Percentiles rank a stretch among this genome's conserved stretches.
Evolutionary conservation across 2,113 vertebrate species (phyloP).

Genomic region (Regulus satrapa): DNA sequence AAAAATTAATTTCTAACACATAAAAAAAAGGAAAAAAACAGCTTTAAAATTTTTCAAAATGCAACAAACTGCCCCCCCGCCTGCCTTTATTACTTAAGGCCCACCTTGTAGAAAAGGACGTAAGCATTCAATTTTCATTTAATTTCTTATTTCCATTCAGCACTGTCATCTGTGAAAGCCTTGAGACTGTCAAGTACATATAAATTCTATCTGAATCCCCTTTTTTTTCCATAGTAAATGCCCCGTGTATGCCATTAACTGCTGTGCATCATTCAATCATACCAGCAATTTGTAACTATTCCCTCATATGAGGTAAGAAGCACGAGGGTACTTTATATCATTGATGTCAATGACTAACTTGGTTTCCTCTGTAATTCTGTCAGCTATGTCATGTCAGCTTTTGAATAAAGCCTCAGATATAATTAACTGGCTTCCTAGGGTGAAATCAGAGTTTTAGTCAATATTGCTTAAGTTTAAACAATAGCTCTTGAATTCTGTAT

Average conservation of each 20-base stretch:
- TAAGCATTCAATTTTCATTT: background rate
- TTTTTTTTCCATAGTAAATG: background rate
- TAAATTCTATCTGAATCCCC: background rate
- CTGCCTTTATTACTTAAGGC: background rate
- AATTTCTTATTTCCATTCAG: background rate
- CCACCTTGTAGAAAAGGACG: background rate
- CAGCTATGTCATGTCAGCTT: background rate
- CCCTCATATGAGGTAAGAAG: background rate
- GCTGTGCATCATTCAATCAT: background rate
- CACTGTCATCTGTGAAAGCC: background rate
- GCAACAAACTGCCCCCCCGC: background rate
- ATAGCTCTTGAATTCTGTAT: background rate
- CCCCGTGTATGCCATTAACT: background rate
- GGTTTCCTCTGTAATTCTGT: background rate
- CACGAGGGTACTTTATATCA: background rate
- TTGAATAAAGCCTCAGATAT: background rate
- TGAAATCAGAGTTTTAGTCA: constrained; percentile 30
- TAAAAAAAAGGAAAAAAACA: background rate
- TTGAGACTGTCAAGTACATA: background rate
- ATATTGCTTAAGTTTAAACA: constrained; percentile 21
- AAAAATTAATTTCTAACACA: background rate
- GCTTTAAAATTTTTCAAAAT: background rate
- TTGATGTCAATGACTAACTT: background rate
- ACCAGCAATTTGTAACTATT: background rate
- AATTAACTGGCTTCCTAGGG: constrained; percentile 10